phyloP scores from a whole-genome alignment of 2,113 vertebrate species.

The Elephas maximus region DNA sequence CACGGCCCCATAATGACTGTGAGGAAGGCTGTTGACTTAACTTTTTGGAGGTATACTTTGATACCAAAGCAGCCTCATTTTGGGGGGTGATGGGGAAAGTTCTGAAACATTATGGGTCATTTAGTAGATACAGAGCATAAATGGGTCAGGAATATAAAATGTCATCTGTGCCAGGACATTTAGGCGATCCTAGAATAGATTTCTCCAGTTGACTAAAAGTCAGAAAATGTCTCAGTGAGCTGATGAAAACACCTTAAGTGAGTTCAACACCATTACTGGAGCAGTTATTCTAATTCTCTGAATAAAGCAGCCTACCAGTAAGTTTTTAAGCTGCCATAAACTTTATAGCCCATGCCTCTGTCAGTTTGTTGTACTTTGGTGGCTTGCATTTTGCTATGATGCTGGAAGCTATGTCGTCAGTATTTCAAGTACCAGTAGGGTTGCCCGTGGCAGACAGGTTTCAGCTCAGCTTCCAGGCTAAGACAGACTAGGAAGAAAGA shows the following conservation, averaged over 20 bases:
- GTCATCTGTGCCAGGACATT: not conserved
- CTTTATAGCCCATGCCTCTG: not conserved
- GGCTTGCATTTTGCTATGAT: not conserved
- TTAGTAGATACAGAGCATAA: not conserved
- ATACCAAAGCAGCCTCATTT: not conserved
- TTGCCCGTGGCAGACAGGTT: not conserved
- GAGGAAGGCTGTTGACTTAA: not conserved
- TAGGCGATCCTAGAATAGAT: not conserved
- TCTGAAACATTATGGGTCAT: not conserved
- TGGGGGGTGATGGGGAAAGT: not conserved
- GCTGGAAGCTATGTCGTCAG: not conserved
- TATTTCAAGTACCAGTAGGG: not conserved
- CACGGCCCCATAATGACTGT: not conserved
- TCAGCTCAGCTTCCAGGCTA: not conserved
- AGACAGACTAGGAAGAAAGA: not conserved
- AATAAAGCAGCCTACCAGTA: not conserved
- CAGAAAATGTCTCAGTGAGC: not conserved
- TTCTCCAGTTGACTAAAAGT: not conserved
- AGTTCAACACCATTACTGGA: not conserved
- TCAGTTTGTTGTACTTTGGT: not conserved
- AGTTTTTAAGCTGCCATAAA: not conserved
- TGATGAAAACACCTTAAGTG: not conserved
- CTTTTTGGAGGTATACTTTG: not conserved
- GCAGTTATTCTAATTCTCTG: not conserved
- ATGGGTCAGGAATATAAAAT: not conserved